Percentiles rank a stretch among this genome's conserved stretches.
Conservation (phyloP, 2,797 vertebrate species). For the Coilia nasus region DNA sequence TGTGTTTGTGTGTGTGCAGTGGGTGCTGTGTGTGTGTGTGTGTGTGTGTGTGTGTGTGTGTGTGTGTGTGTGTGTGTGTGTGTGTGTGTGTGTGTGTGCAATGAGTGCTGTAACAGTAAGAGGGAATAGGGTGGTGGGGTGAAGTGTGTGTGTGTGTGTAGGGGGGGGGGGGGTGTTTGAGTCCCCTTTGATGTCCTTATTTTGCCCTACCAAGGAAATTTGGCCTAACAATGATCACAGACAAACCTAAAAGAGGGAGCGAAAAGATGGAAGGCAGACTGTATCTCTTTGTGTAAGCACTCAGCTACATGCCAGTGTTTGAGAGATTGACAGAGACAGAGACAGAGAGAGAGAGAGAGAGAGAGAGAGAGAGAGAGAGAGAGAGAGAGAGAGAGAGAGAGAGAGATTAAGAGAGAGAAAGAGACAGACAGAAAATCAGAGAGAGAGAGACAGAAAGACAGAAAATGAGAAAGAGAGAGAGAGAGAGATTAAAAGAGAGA, state of each 20-base stretch:
- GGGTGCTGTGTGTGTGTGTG: not conserved
- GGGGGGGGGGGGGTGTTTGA: not conserved
- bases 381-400: constrained; percentile 32
- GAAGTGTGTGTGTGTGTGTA: not conserved
- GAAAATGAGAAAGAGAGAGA: too few relatives aligned
- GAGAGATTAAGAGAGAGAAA: not conserved
- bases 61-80: constrained; percentile 17
- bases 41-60: not conserved
- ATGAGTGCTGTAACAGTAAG: not conserved
- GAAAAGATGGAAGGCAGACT: not conserved
- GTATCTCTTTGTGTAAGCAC: not conserved
- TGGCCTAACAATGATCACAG: constrained; percentile 27
- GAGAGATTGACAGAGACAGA: not conserved
- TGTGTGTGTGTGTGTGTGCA: constrained; percentile 15
- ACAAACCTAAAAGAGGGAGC: not conserved
- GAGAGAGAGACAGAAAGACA: too few relatives aligned
- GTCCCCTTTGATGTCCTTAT: constrained; percentile 19
- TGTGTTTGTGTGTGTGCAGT: not conserved
- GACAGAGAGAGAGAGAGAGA: constrained; percentile 23
- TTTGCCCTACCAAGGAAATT: not conserved
- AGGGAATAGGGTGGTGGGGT: too few relatives aligned
- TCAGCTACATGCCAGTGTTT: not conserved
- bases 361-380: constrained; percentile 38
- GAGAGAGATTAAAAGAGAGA: too few relatives aligned
- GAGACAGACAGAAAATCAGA: too few relatives aligned